Evolutionary conservation across 1,140 invertebrate species (phyloP).

Genomic region (Brachionus angularis): DNA sequence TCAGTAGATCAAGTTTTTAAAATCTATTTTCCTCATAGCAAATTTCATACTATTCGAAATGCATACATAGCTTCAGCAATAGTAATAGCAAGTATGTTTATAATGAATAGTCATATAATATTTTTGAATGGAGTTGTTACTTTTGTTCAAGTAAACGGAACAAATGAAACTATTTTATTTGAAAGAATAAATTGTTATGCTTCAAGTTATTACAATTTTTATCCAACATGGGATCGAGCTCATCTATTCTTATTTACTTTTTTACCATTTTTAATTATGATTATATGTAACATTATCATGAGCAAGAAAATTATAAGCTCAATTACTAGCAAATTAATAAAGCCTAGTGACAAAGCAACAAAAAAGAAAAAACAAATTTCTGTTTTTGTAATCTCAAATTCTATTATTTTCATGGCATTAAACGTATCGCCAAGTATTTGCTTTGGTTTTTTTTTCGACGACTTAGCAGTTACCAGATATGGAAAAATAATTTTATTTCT

Average conservation of each 20-base stretch:
- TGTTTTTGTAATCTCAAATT: neutral
- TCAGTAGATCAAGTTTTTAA: conserved; percentile 1
- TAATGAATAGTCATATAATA: conserved; percentile 5
- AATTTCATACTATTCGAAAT: neutral
- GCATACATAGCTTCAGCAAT: neutral
- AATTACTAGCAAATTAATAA: neutral
- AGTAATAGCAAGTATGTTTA: neutral
- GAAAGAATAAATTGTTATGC: conserved; percentile 6
- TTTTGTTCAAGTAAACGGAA: neutral
- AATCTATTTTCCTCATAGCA: neutral
- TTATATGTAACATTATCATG: conserved; percentile 35
- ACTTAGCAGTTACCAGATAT: neutral
- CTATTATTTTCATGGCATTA: neutral
- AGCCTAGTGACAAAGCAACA: neutral
- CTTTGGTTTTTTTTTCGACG: conserved; percentile 29
- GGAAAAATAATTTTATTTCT: conserved; percentile 6
- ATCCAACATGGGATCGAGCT: conserved; percentile 35
- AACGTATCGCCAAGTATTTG: neutral
- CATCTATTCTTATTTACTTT: conserved; percentile 10
- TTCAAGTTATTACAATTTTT: conserved; percentile 3
- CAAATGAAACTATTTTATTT: neutral
- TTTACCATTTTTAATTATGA: conserved; percentile 25
- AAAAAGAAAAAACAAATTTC: conserved; percentile 28
- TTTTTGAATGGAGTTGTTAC: neutral
- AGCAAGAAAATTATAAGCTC: neutral